These are phyloP conservation scores for Agrochola macilenta DNA, from an alignment of 2,888 invertebrate species.

Conservation along the genomic window DNA sequence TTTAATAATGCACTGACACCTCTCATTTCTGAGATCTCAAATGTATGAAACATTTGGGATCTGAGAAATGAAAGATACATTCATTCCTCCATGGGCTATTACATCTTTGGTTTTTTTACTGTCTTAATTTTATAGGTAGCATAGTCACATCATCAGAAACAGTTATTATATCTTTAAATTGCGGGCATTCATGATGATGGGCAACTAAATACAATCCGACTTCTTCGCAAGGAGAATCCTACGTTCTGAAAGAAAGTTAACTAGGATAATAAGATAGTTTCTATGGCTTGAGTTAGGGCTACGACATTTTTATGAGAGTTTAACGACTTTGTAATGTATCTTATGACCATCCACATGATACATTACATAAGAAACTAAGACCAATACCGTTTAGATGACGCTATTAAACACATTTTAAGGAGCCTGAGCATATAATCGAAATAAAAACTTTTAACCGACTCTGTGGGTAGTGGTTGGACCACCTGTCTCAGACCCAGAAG, in stretches of 20 bases:
- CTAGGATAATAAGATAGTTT: neutral
- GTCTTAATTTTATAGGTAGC: neutral
- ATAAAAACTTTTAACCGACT: neutral
- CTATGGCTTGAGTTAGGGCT: neutral
- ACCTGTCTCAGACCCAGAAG: too few species aligned
- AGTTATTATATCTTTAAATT: neutral
- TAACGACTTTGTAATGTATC: neutral
- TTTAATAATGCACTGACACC: neutral
- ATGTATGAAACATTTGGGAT: neutral
- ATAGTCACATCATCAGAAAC: neutral
- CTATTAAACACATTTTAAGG: neutral
- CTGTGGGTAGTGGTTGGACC: too few species aligned
- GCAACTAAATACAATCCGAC: neutral
- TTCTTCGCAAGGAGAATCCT: neutral
- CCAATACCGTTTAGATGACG: neutral
- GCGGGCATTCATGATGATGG: neutral
- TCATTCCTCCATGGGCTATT: neutral
- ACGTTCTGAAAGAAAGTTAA: neutral
- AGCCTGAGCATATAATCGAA: neutral
- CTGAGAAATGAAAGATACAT: neutral
- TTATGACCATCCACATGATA: neutral
- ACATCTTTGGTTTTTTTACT: neutral
- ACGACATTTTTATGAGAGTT: neutral
- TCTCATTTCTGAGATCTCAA: neutral
- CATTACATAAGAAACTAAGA: too few species aligned